phyloP scores from a whole-genome alignment of 1,140 invertebrate species.

The Drosophila murphyi region DNA sequence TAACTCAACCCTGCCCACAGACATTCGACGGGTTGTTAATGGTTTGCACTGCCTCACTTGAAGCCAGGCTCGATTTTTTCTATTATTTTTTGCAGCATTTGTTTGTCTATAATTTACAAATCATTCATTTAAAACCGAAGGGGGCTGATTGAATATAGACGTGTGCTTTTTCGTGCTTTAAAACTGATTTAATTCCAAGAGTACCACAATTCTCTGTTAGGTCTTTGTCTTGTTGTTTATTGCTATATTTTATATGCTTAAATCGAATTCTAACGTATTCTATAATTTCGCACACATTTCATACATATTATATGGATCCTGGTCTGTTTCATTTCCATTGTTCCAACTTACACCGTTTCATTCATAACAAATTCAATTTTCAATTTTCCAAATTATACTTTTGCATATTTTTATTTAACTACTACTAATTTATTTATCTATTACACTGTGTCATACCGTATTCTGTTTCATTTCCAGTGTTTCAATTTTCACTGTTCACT shows the following conservation, averaged over 20 bases:
- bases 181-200: not conserved
- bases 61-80: conserved; percentile 43
- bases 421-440: too few relatives aligned
- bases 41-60: conserved; percentile 60
- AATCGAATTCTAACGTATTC: too few relatives aligned
- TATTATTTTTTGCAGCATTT: conserved; percentile 21
- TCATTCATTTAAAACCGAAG: conserved; percentile 45
- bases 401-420: too few relatives aligned
- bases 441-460: too few relatives aligned
- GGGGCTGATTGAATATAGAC: conserved; percentile 5
- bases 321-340: not conserved
- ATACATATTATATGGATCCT: too few relatives aligned
- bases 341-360: not conserved
- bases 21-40: conserved; percentile 56
- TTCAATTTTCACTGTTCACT: too few relatives aligned
- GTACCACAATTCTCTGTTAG: not conserved
- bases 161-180: not conserved
- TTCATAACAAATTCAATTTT: not conserved
- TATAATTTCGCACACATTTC: too few relatives aligned
- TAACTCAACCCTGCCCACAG: conserved; percentile 24
- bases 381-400: too few relatives aligned
- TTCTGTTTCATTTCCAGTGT: too few relatives aligned
- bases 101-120: conserved; percentile 57
- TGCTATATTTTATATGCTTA: too few relatives aligned
- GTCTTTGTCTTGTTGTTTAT: too few relatives aligned